Base-by-base conservation (phyloP, 2,113 vertebrate species). In the Neoarius graeffei region DNA sequence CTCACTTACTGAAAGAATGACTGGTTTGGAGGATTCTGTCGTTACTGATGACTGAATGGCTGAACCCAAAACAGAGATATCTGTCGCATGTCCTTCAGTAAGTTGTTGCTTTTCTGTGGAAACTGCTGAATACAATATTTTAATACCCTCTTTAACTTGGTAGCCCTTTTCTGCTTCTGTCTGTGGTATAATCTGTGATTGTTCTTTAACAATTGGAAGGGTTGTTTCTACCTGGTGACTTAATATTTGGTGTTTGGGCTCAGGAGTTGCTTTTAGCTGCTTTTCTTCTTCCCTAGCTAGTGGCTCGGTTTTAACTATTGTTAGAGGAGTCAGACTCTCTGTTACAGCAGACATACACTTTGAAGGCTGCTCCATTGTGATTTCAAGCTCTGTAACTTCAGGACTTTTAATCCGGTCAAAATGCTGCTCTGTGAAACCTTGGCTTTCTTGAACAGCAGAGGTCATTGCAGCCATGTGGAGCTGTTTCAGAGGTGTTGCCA, bases 371-470 rank as follows among this genome's bases (percentile, higher is more conserved):
- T 96, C 95, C 74, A 30, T 91, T 1, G 88, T 80, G 17, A 92
- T 50, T 83, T 93, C 89, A 15, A 94, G 89, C 67, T 94, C 90
- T n/a, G 92, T 81, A 17, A 94, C 86, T 84, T 95, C 94, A 1
- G 94, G 95, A 81, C 94, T 96, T 89, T 92, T 90, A 76, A 96
- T 96, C 5, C 92, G 93, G 85, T 95, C 94, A 52, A 90, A 93
- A 88, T 96, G 96, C 81, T 96, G 95, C 92, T 96, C 96, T 27
- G 88, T 94, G n/a, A 97, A 89, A 59, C 93, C 94, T 88, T 92
- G 92, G 20, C 92, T 95, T 89, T 96, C 95, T 85, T 95, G 93
- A 3, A 96, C 93, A 54, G 94, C 93, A 0, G 95, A 94, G 0
- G 94, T 94, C 88, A 96, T 95, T 0, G 95, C 90, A 57, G 95